Percentiles rank a stretch among this genome's conserved stretches.
These are phyloP conservation scores for Enteromius argenteus DNA, from an alignment of 2,797 vertebrate genomes.

Conservation along the genomic window DNA sequence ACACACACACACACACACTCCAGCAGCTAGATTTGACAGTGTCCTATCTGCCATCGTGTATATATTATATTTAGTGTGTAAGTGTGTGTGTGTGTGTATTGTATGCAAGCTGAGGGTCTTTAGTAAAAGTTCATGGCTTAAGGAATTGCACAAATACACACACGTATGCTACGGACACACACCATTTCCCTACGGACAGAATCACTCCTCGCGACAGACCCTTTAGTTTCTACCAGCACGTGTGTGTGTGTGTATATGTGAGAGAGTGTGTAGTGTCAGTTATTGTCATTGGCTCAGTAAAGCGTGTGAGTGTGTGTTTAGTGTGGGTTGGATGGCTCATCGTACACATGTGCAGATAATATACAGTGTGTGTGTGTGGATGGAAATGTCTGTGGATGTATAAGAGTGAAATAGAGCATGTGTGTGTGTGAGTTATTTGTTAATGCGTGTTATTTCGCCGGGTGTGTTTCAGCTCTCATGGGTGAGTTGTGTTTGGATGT, in stretches of 20 bases:
- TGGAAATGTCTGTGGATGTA: conserved; percentile 19
- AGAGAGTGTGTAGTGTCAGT: conserved; percentile 66
- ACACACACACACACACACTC: conserved; percentile 64
- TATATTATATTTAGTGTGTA: conserved; percentile 61
- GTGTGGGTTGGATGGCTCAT: conserved; percentile 65
- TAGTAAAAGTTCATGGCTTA: conserved; percentile 78
- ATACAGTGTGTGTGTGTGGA: conserved; percentile 35
- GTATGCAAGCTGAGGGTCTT: conserved; percentile 69
- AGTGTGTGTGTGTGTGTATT: conserved; percentile 64
- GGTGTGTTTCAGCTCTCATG: conserved; percentile 89
- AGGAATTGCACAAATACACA: conserved; percentile 69
- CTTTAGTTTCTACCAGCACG: conserved; percentile 31
- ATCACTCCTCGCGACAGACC: conserved; percentile 66
- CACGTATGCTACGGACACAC: conserved; percentile 80
- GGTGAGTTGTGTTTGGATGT: conserved; percentile 98
- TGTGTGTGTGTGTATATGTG: conserved; percentile 68
- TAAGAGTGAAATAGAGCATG: conserved; percentile 25
- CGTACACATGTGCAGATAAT: conserved; percentile 26
- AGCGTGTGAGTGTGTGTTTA: conserved; percentile 76
- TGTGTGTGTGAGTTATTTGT: conserved; percentile 27
- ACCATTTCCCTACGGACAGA: conserved; percentile 75
- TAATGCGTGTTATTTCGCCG: conserved; percentile 23
- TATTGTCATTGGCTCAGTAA: conserved; percentile 79
- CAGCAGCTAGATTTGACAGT: conserved; percentile 63
- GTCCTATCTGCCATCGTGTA: conserved; percentile 63